Evolutionary conservation across 2,797 vertebrate species (phyloP).

Genomic region (Sandelia bainsii): DNA sequence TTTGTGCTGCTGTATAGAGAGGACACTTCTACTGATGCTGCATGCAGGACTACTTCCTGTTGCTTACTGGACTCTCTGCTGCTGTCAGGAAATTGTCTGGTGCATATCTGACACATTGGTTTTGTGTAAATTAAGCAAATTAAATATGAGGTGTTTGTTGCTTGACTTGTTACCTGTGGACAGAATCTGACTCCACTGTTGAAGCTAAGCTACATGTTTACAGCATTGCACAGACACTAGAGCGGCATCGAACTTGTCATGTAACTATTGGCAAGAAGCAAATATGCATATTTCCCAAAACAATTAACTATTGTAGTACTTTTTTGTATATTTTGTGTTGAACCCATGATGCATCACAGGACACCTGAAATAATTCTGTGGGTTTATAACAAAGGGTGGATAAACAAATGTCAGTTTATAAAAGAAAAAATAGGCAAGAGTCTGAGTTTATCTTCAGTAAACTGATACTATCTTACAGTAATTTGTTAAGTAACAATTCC

Average conservation of each 20-base stretch:
- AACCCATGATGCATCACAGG: slow-evolving; percentile 11
- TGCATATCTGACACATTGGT: background rate
- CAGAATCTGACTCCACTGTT: background rate
- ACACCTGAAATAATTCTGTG: slow-evolving; percentile 2
- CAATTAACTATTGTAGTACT: background rate
- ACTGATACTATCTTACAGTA: slow-evolving; percentile 48
- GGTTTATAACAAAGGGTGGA: slow-evolving; percentile 17
- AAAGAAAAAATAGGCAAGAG: slow-evolving; percentile 36
- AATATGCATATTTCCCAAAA: background rate
- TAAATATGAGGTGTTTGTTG: background rate
- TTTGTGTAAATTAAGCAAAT: background rate
- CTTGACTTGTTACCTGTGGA: background rate
- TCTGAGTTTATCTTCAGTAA: slow-evolving; percentile 33
- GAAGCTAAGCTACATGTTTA: background rate
- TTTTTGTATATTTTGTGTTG: slow-evolving; percentile 6
- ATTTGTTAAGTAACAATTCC: slow-evolving; percentile 48
- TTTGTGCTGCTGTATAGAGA: background rate
- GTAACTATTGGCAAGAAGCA: background rate
- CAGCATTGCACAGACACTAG: background rate
- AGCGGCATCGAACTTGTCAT: background rate
- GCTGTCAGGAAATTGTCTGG: background rate
- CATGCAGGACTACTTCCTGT: too few species aligned
- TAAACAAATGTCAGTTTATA: slow-evolving; percentile 3
- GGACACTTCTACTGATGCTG: background rate
- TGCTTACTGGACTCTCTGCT: background rate